phyloP scores from a whole-genome alignment of 2,888 invertebrate species.

The Erebia aethiops region DNA sequence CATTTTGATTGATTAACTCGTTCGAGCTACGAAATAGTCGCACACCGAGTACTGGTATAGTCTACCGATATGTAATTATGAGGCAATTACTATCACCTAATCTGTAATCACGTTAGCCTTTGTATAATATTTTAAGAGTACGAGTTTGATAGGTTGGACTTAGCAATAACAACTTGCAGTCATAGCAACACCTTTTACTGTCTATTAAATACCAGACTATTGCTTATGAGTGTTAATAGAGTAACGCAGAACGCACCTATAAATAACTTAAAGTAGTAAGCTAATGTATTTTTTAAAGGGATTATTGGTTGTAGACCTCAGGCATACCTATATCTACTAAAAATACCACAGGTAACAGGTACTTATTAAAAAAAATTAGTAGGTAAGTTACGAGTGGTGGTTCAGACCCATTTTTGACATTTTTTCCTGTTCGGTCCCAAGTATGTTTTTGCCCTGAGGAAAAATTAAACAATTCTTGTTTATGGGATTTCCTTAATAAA shows the following conservation, averaged over 20 bases:
- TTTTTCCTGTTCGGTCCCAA: too few species aligned
- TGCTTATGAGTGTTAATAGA: background rate
- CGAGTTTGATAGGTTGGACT: conserved; percentile 7
- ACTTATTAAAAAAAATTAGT: too few species aligned
- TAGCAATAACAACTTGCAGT: background rate
- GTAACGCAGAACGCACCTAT: too few species aligned
- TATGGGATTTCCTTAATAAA: background rate
- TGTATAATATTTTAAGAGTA: conserved; percentile 17
- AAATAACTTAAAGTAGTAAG: too few species aligned
- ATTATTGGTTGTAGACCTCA: too few species aligned
- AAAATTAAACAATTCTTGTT: too few species aligned
- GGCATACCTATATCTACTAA: too few species aligned
- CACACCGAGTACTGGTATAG: conserved; percentile 6
- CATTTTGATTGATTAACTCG: conserved; percentile 32
- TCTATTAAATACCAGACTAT: background rate
- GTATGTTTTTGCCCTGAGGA: too few species aligned
- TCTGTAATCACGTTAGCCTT: conserved; percentile 25
- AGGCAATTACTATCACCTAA: conserved; percentile 28
- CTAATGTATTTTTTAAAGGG: too few species aligned
- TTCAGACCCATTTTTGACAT: too few species aligned
- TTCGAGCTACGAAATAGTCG: conserved; percentile 21
- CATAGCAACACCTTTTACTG: background rate
- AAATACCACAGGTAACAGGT: too few species aligned
- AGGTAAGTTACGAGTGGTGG: too few species aligned
- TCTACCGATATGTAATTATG: conserved; percentile 39